These are phyloP conservation scores for Atrina japonica DNA, from an alignment of 2,888 invertebrate species.

Conservation along the genomic window DNA sequence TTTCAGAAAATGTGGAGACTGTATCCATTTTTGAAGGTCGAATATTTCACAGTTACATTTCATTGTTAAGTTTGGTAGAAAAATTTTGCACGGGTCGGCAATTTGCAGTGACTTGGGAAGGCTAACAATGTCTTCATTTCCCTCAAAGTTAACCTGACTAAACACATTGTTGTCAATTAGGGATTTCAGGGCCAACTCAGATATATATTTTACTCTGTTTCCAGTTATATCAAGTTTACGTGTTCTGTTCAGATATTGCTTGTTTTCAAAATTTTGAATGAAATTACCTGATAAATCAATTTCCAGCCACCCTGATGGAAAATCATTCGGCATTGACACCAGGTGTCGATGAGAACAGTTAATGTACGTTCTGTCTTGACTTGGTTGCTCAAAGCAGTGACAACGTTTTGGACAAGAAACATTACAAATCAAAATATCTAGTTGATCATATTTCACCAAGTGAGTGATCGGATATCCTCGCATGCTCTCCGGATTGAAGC, in stretches of 20 bases:
- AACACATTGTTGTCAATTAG: not conserved
- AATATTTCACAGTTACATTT: conserved; percentile 12
- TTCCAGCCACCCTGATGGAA: conserved; percentile 1
- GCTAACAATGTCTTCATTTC: not conserved
- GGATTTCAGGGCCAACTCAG: not conserved
- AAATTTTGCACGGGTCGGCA: conserved; percentile 8
- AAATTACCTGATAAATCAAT: conserved; percentile 7
- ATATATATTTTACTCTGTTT: conserved; percentile 2
- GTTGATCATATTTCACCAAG: conserved; percentile 7
- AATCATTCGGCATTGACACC: not conserved
- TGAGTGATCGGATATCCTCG: conserved; percentile 13
- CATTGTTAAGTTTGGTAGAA: conserved; percentile 10
- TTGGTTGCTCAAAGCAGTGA: conserved; percentile 28
- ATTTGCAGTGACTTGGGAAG: conserved; percentile 18
- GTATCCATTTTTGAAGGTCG: conserved; percentile 5
- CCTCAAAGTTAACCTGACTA: not conserved
- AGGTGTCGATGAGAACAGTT: conserved; percentile 20
- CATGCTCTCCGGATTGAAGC: conserved; percentile 12
- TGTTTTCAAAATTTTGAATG: conserved; percentile 10
- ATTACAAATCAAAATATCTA: conserved; percentile 30
- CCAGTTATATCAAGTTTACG: not conserved
- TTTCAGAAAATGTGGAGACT: not conserved
- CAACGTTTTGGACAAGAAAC: conserved; percentile 28
- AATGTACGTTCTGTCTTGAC: conserved; percentile 13
- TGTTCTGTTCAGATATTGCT: not conserved